These are phyloP conservation scores for Cartodere bifasciata DNA, from an alignment of 2,888 invertebrate genomes.

Conservation along the genomic window DNA sequence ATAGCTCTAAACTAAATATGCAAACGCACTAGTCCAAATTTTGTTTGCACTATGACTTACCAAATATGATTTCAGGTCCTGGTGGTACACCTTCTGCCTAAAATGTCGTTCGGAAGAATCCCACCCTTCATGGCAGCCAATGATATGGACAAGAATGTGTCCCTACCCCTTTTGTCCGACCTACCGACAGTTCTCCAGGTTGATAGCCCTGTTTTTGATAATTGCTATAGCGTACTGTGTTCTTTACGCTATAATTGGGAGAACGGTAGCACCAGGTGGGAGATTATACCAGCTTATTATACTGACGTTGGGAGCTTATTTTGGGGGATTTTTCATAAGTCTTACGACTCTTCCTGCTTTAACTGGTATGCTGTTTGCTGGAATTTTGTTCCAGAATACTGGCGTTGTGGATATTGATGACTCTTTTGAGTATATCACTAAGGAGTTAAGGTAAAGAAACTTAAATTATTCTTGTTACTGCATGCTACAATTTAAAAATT, in stretches of 20 bases:
- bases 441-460: constrained; percentile 61
- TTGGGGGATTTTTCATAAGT: constrained; percentile 71
- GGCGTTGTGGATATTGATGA: constrained; percentile 56
- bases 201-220: constrained; percentile 57
- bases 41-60: background rate
- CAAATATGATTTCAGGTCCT: constrained; percentile 48
- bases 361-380: constrained; percentile 77
- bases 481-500: too few species aligned
- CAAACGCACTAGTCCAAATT: background rate
- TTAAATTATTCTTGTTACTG: too few species aligned
- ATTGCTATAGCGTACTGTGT: constrained; percentile 65
- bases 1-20: background rate
- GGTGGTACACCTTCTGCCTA: constrained; percentile 72
- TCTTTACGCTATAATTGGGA: constrained; percentile 61
- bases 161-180: constrained; percentile 79
- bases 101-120: constrained; percentile 61
- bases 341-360: constrained; percentile 71
- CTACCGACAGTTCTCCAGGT: constrained; percentile 69
- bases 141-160: constrained; percentile 66
- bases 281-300: constrained; percentile 66
- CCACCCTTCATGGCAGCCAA: constrained; percentile 65
- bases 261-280: constrained; percentile 72
- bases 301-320: constrained; percentile 62
- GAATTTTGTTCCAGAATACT: constrained; percentile 62
- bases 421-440: constrained; percentile 50